Base-by-base conservation (phyloP, 2,888 invertebrate species). In the Gandaritis pyraliata region DNA sequence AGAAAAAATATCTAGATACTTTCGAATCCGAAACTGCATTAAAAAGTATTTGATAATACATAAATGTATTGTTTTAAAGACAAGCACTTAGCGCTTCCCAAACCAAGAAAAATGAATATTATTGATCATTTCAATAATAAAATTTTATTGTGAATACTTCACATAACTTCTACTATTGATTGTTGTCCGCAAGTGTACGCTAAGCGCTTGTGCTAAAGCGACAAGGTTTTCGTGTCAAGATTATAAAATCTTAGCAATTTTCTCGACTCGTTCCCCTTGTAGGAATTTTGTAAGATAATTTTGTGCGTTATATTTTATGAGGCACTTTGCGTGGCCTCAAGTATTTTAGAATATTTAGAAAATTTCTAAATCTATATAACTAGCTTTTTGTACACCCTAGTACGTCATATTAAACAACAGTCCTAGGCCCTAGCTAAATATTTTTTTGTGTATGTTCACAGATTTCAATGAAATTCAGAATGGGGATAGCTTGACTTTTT, bases 221-320 rank as follows among this genome's bases (percentile, higher is more conserved):
- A 81, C 77, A 77, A 79, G 75, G 76, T 77, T 80, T 81, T 77
- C 82, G 78, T 82, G 82, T 81, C 73, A 70, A 68, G 68, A 41
- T 52, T 46, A 46, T 46, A 54, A 15, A 56, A 55, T 43, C 56
- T 66, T 13, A 23, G 80, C 78, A 78, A 82, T 83, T 81, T 79
- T 70, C 77, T 75, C 76, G 77, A 80, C 76, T 78, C 78, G 76
- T 68, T 65, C 72, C 71, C 8, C 23, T 68, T 75, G 76, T 74
- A 60, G 75, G 77, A 72, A 82, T 78, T 76, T 78, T 54, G 48
- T 49, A 53, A 49, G 53, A 48, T 59, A 61, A 55, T 51, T 60
- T 50, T 50, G 56, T 47, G 43, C 56, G 56, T 61, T 51, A 47
- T 39, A 55, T 54, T 60, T 55, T 54, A 60, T 36, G 46, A 52